phyloP scores from a whole-genome alignment of 92 coral and sea anemone genomes.

The Epizoanthus illoricatus region DNA sequence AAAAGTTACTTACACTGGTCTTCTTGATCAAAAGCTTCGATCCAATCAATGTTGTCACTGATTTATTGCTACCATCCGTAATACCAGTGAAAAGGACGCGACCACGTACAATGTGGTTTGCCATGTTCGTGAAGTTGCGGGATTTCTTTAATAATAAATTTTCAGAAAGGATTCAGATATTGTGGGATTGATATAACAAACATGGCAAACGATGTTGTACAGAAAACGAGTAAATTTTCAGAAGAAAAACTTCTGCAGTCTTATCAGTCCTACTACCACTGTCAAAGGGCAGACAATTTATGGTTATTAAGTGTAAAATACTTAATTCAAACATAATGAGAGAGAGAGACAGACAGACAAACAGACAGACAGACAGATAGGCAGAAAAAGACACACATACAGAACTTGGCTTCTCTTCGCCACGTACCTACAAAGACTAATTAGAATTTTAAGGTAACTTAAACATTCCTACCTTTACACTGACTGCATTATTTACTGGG shows the following conservation, averaged over 20 bases:
- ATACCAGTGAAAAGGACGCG: slow-evolving; percentile 43
- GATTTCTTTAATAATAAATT: slow-evolving; percentile 57
- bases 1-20: slow-evolving; percentile 58
- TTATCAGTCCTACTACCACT: too few species aligned
- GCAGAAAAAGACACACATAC: too few species aligned
- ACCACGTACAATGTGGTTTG: slow-evolving; percentile 74
- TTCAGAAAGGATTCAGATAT: neutral
- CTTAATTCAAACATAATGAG: too few species aligned
- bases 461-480: slow-evolving; percentile 52
- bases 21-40: slow-evolving; percentile 61
- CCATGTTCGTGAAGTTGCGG: slow-evolving; percentile 43
- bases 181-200: neutral
- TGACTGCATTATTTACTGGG: slow-evolving; percentile 75
- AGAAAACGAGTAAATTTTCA: neutral
- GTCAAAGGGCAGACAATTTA: too few species aligned
- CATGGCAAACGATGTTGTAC: neutral
- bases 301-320: too few species aligned
- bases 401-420: too few species aligned
- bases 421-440: neutral
- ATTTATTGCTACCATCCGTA: slow-evolving; percentile 26
- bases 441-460: neutral
- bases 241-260: too few species aligned
- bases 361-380: too few species aligned
- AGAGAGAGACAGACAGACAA: neutral
- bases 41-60: slow-evolving; percentile 58